Evolutionary conservation across 2,797 vertebrate genomes (phyloP).

Genomic region (Anas flavirostris): DNA sequence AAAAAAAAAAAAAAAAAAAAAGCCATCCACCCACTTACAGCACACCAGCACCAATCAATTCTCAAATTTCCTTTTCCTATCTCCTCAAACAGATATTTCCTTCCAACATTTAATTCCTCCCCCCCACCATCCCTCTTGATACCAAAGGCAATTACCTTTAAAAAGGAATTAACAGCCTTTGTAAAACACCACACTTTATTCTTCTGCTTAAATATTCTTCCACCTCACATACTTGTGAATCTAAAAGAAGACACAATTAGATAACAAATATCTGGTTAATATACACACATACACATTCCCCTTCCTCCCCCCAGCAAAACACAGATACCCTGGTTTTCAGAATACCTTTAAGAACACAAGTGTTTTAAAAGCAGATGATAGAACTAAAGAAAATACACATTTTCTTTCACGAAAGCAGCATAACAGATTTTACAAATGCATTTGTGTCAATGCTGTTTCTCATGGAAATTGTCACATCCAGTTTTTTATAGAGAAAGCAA

Average conservation of each 20-base stretch:
- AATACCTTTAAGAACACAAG: neutral
- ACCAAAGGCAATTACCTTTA: constrained; percentile 66
- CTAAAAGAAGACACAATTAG: neutral
- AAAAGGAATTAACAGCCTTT: constrained; percentile 57
- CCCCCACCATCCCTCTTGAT: constrained; percentile 61
- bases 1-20: neutral
- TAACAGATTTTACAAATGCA: constrained; percentile 49
- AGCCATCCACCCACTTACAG: constrained; percentile 93
- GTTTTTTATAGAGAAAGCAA: constrained; percentile 13
- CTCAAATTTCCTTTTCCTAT: constrained; percentile 86
- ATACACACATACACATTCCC: neutral
- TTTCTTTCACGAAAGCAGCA: constrained; percentile 50
- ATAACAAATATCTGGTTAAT: neutral
- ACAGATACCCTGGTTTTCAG: neutral
- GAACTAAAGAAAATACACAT: neutral
- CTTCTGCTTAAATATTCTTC: constrained; percentile 28
- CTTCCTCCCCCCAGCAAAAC: neutral
- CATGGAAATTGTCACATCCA: neutral
- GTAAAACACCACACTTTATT: constrained; percentile 16
- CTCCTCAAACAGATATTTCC: constrained; percentile 83
- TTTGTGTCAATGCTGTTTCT: constrained; percentile 49
- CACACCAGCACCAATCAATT: constrained; percentile 94
- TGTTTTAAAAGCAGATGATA: neutral
- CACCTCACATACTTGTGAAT: neutral
- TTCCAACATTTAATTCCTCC: constrained; percentile 73